Evolutionary conservation across 2,797 vertebrate genomes (phyloP), one percentile per base, ranked within the genome.

Genomic region (Sebastes jordani): DNA sequence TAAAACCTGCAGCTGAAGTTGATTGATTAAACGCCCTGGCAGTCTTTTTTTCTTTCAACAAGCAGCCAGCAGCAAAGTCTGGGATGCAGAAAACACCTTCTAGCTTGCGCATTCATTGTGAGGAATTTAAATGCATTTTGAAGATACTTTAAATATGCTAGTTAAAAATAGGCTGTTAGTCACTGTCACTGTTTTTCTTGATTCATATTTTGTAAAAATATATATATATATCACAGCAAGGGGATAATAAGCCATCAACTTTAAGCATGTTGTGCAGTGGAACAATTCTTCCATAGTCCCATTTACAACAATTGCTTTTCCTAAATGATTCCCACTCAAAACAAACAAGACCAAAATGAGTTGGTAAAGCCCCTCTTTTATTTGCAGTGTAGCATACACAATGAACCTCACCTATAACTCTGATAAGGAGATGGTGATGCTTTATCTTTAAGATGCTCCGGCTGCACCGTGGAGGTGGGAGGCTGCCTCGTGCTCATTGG

Each of bases 1-100:
- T 90, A 92, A 74, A 93, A 92, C 72, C 85, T 81, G 84, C 76
- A 89, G 68, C 82, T 89, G 86, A 93, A 88, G 89, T 79, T 92
- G 92, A 94, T 89, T 92, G 89, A 93, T 93, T 93, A 92, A 91
- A 90, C 3, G 46, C 69, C 71, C 76, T 65, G 16, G 10, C 75
- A 82, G 74, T 78, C 36, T 72, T 86, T 84, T 87, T 71, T 74
- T 64, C 36, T 52, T 80, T 29, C 27, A 69, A 13, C 60, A 13
- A 58, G 66, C 74, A 82, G 76, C 83, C 36, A 59, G 78, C 58
- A 81, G 82, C 63, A 86, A 77, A 83, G 69, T 79, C 56, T 42
- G 22, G 68, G 7, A 63, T 63, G 66, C 66, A 82, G 78, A 81
- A 86, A 87, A 75, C 56, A 58, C 52, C 5, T 49, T 13, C 61